These are phyloP conservation scores for Bovichtus variegatus DNA, from an alignment of 2,797 vertebrate species.

Conservation along the genomic window DNA sequence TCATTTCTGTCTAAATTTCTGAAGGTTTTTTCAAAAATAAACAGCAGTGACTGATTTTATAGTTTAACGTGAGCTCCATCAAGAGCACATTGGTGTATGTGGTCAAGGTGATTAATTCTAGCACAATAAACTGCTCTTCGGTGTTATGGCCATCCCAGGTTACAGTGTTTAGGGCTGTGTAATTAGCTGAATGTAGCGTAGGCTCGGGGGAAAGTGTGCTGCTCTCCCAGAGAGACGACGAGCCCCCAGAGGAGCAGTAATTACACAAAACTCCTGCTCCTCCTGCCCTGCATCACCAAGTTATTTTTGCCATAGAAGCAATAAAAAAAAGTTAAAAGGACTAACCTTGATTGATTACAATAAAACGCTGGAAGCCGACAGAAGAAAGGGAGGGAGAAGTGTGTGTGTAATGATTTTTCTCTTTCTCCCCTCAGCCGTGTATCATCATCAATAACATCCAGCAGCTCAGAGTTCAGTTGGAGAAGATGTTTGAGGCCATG, in stretches of 20 bases:
- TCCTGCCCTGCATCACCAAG: slow-evolving; percentile 53
- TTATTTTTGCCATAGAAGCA: slow-evolving; percentile 57
- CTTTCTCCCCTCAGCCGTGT: slow-evolving; percentile 86
- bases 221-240: slow-evolving; percentile 62
- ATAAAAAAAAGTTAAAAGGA: slow-evolving; percentile 59
- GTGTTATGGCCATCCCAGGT: slow-evolving; percentile 38
- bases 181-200: slow-evolving; percentile 74
- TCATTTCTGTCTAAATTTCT: no score
- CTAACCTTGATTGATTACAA: slow-evolving; percentile 66
- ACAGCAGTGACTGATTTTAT: slow-evolving; percentile 1
- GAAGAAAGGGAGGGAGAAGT: slow-evolving; percentile 2
- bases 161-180: slow-evolving; percentile 64
- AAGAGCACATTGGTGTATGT: background rate
- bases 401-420: slow-evolving; percentile 46
- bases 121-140: slow-evolving; percentile 36
- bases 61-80: slow-evolving; percentile 13
- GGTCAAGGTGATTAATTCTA: slow-evolving; percentile 46
- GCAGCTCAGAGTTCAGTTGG: slow-evolving; percentile 95
- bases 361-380: slow-evolving; percentile 32
- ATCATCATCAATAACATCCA: slow-evolving; percentile 99
- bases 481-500: slow-evolving; percentile 99
- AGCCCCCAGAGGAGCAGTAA: slow-evolving; percentile 60
- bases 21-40: no score
- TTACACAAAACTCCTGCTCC: slow-evolving; percentile 61
- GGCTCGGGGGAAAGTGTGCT: slow-evolving; percentile 48